Evolutionary conservation across 2,888 invertebrate genomes (phyloP).

Genomic region (Nezara viridula): DNA sequence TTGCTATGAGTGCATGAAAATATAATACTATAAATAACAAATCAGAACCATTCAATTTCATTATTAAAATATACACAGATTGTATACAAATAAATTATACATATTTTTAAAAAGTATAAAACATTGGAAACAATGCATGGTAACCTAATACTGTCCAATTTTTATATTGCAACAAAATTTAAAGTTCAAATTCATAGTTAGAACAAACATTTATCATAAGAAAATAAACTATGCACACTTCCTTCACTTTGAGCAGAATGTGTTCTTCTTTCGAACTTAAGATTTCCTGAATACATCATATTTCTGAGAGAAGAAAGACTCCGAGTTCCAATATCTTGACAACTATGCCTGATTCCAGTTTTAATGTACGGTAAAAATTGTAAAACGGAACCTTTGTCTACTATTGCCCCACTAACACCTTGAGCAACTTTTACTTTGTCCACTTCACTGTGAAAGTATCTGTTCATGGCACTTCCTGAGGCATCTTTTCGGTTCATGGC

Average conservation of each 20-base stretch:
- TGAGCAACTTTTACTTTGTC: conserved; percentile 98
- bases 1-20: neutral
- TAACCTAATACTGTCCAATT: conserved; percentile 42
- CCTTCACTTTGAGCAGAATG: conserved; percentile 97
- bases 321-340: conserved; percentile 94
- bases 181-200: conserved; percentile 69
- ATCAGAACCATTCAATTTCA: neutral
- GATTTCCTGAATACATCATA: conserved; percentile 88
- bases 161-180: neutral
- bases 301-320: conserved; percentile 77
- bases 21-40: neutral
- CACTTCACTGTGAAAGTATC: conserved; percentile 81
- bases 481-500: conserved; percentile 96
- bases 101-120: neutral
- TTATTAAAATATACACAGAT: neutral
- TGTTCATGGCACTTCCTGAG: conserved; percentile 88
- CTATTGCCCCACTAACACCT: conserved; percentile 98
- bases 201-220: conserved; percentile 92
- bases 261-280: conserved; percentile 95
- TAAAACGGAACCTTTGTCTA: conserved; percentile 97
- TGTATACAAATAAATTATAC: neutral
- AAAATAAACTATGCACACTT: conserved; percentile 96
- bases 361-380: conserved; percentile 96
- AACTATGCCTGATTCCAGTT: conserved; percentile 95
- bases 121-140: neutral